A percentile compares a stretch with the other conserved stretches of the same genome.
These are phyloP conservation scores for Lepidocolaptes lacrymiger DNA, from an alignment of 2,797 vertebrate genomes.

Conservation along the genomic window DNA sequence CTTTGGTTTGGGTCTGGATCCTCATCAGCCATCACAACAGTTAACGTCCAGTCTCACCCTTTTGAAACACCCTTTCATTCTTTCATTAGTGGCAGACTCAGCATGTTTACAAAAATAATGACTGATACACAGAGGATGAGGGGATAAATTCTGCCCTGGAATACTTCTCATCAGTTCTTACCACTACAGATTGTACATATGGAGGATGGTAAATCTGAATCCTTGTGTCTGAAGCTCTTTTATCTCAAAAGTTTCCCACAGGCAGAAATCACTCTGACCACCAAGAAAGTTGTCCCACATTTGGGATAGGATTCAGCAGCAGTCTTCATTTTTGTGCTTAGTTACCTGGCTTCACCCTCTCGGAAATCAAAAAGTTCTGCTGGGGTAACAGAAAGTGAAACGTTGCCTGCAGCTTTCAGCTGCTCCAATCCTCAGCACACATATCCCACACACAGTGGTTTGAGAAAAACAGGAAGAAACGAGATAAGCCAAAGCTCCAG, in stretches of 20 bases:
- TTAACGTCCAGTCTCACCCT: background rate
- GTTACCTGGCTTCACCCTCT: constrained; percentile 43
- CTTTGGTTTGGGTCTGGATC: background rate
- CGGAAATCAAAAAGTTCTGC: constrained; percentile 33
- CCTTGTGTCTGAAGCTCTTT: background rate
- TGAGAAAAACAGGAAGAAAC: constrained; percentile 61
- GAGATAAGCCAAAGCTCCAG: constrained; percentile 45
- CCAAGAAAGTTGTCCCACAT: constrained; percentile 47
- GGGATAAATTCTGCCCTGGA: constrained; percentile 1
- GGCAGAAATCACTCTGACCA: constrained; percentile 36
- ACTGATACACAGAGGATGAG: background rate
- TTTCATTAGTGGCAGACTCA: background rate
- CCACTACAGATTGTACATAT: background rate
- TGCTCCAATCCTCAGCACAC: background rate
- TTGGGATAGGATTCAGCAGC: constrained; percentile 24
- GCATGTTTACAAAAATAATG: background rate
- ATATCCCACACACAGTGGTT: constrained; percentile 59
- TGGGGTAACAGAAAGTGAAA: constrained; percentile 10
- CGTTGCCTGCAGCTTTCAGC: constrained; percentile 57
- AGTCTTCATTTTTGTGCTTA: constrained; percentile 35
- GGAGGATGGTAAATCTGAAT: background rate
- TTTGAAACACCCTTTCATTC: background rate
- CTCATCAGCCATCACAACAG: background rate
- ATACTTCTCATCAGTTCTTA: background rate
- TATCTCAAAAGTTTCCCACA: constrained; percentile 32